Conservation (phyloP, 1,140 invertebrate species). For the Myzus persicae region DNA sequence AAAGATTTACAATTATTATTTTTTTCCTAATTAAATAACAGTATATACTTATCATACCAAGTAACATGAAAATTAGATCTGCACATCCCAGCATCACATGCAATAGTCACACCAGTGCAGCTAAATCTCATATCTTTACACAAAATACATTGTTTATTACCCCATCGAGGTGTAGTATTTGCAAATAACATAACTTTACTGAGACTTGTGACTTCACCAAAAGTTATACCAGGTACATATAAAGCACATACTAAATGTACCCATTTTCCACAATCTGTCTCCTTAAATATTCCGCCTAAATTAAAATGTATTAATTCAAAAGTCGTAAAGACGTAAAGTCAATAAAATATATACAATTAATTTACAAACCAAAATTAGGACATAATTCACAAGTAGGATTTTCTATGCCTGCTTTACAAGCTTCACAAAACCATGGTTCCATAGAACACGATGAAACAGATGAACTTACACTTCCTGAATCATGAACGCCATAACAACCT, state of each 20-base stretch:
- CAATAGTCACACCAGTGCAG: conserved; percentile 92
- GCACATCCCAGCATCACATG: conserved; percentile 98
- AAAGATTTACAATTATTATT: not conserved
- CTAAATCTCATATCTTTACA: conserved; percentile 88
- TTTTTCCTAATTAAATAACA: not conserved
- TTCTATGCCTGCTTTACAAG: conserved; percentile 89
- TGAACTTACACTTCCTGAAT: conserved; percentile 87
- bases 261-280: conserved; percentile 96
- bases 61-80: conserved; percentile 97
- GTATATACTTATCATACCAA: conserved; percentile 71
- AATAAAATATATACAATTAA: not conserved
- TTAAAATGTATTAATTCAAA: conserved; percentile 50
- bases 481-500: conserved; percentile 96
- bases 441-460: conserved; percentile 91
- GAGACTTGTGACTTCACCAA: conserved; percentile 90
- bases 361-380: conserved; percentile 74
- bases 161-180: conserved; percentile 95
- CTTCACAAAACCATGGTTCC: conserved; percentile 98
- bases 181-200: conserved; percentile 91
- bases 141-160: conserved; percentile 83
- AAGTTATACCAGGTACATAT: conserved; percentile 96
- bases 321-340: not conserved
- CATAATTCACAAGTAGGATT: conserved; percentile 89
- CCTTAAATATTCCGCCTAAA: conserved; percentile 92
- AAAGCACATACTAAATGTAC: conserved; percentile 96